Conservation (phyloP, 2,888 invertebrate species). For the Pseudococcus viburni region DNA sequence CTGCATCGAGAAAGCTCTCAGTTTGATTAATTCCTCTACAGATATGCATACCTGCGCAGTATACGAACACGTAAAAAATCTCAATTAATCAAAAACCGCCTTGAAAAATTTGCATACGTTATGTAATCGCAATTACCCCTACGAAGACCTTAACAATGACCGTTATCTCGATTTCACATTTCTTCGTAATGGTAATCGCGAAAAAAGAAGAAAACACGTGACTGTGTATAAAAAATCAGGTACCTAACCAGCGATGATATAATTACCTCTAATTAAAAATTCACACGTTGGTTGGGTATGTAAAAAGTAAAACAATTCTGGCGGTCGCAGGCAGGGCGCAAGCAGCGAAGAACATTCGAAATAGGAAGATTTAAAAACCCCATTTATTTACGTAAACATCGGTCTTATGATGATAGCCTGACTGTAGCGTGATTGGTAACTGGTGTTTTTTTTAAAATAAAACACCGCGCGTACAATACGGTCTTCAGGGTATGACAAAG, state of each 20-base stretch:
- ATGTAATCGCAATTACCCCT: not conserved
- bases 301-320: not conserved
- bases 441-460: not conserved
- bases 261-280: not conserved
- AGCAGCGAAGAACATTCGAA: not conserved
- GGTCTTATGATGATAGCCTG: conserved; percentile 2
- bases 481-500: not conserved
- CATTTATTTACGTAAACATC: not conserved
- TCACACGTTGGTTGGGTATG: not conserved
- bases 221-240: not conserved
- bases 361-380: not conserved
- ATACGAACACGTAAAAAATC: not conserved
- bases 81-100: not conserved
- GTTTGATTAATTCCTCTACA: not conserved
- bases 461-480: not conserved
- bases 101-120: conserved; percentile 3
- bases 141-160: not conserved
- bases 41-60: not conserved
- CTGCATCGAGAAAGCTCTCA: conserved; percentile 18
- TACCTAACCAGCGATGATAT: not conserved
- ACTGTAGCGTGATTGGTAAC: conserved; percentile 23
- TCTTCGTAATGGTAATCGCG: not conserved
- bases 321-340: not conserved
- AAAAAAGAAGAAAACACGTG: not conserved
- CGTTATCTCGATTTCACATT: not conserved